Evolutionary conservation across 2,888 invertebrate species (phyloP), one percentile per base, ranked within the genome.

Genomic region (Ariolimax columbianus): DNA sequence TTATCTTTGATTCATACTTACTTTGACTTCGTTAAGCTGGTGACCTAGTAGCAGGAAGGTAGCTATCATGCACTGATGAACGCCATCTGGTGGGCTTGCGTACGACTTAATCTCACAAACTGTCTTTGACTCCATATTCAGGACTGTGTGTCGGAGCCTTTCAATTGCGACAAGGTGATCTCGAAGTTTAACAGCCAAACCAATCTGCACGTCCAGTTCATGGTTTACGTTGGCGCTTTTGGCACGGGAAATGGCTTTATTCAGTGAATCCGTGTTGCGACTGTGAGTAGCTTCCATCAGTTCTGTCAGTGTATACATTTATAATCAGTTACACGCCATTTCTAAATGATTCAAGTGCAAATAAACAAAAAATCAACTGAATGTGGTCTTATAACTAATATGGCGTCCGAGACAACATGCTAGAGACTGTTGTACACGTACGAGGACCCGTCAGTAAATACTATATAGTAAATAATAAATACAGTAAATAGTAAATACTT

Each of bases 81-180:
- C 91, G 9, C 91, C 91, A 51, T 90, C 90, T 26, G 93, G 93
- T 3, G 93, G 93, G 36, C 90, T 91, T 43, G 88, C 81, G 88
- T 93, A 93, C 0, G 92, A 90, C 88, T 91, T 92, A 83, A 93
- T 89, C 88, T 93, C 93, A 6, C 93, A 90, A 23, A 93, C 91
- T 0, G 93, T 92, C 85, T 91, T 92, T 84, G 90, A 90, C 87
- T 93, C 92, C 89, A 93, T 89, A 66, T 90, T 90, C 33, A 93
- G 86, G 14, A 93, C 92, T 11, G 91, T 89, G 84, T 92, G 92
- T 9, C 91, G 88, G 11, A 92, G 89, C 68, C 90, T 91, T 82
- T 92, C 92, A 47, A 92, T 90, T 77, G 90, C 87, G 23, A 88
- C 88, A 75, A 92, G 87, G 77, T 91, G 91, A 59, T 92, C 91